Conservation (phyloP, 2,888 invertebrate species). For the Dasysyrphus tricinctus region DNA sequence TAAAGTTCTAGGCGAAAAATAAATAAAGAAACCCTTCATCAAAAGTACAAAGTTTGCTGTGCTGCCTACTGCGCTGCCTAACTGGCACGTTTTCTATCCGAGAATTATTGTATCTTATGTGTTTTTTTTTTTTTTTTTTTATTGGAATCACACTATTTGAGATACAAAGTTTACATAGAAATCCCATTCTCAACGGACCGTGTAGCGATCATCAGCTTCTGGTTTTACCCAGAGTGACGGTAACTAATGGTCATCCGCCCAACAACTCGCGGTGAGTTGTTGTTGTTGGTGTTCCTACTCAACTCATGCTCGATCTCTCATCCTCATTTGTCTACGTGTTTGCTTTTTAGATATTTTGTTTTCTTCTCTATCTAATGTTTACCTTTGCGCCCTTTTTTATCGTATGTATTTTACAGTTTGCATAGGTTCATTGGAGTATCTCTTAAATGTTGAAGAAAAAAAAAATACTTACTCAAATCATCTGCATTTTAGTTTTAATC, state of each 20-base stretch:
- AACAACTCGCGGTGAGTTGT: constrained; percentile 19
- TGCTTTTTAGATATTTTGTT: constrained; percentile 35
- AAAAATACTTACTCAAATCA: constrained; percentile 14
- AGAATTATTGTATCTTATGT: neutral
- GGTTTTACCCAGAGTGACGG: constrained; percentile 64
- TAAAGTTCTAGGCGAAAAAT: constrained; percentile 12
- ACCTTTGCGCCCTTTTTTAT: constrained; percentile 36
- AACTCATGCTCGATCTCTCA: constrained; percentile 19
- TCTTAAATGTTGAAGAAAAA: constrained; percentile 17
- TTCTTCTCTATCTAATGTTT: constrained; percentile 27
- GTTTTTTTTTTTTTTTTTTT: neutral
- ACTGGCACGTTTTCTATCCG: constrained; percentile 1
- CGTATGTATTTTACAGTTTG: constrained; percentile 28
- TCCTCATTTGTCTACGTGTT: constrained; percentile 63
- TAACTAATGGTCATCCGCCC: constrained; percentile 58
- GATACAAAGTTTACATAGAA: constrained; percentile 39
- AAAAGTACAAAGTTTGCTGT: constrained; percentile 9
- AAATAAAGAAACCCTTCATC: constrained; percentile 20
- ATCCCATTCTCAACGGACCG: constrained; percentile 59
- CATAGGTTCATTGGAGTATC: constrained; percentile 40
- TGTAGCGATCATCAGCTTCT: constrained; percentile 70
- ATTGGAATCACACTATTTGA: constrained; percentile 43
- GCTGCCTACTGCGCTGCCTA: neutral
- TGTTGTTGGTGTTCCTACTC: constrained; percentile 1
- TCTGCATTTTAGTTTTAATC: constrained; percentile 18